Conservation (phyloP, 2,113 vertebrate species). For the Anhinga rufa region DNA sequence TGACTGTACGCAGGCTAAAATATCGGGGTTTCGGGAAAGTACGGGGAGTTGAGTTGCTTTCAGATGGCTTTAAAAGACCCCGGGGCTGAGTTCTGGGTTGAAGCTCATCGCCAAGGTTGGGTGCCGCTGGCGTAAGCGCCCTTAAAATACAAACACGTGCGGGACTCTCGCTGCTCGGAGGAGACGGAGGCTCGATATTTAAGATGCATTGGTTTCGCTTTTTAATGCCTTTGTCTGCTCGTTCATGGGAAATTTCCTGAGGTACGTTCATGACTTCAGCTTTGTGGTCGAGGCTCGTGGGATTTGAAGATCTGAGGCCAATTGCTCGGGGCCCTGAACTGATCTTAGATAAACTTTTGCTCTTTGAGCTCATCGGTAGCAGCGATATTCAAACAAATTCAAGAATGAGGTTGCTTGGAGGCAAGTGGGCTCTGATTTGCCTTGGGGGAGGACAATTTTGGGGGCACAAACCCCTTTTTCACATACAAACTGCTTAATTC, state of each 20-base stretch:
- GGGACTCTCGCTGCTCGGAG: not conserved
- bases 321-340: not conserved
- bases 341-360: not conserved
- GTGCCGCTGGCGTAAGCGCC: fast-evolving
- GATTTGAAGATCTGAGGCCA: no score
- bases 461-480: not conserved
- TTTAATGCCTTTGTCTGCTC: no score
- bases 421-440: not conserved
- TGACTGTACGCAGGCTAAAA: fast-evolving
- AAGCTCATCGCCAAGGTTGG: fast-evolving
- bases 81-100: no score
- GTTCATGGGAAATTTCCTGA: not conserved
- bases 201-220: not conserved
- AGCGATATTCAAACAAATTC: not conserved
- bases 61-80: not conserved
- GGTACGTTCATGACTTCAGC: not conserved
- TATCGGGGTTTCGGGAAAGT: fast-evolving
- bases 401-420: not conserved
- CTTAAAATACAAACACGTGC: fast-evolving
- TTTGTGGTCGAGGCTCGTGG: not conserved
- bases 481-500: not conserved
- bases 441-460: not conserved
- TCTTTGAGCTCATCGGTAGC: no score
- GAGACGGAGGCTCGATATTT: not conserved
- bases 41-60: not conserved